Base-by-base conservation (phyloP, 2,888 invertebrate genomes). In the Steromphala cineraria region DNA sequence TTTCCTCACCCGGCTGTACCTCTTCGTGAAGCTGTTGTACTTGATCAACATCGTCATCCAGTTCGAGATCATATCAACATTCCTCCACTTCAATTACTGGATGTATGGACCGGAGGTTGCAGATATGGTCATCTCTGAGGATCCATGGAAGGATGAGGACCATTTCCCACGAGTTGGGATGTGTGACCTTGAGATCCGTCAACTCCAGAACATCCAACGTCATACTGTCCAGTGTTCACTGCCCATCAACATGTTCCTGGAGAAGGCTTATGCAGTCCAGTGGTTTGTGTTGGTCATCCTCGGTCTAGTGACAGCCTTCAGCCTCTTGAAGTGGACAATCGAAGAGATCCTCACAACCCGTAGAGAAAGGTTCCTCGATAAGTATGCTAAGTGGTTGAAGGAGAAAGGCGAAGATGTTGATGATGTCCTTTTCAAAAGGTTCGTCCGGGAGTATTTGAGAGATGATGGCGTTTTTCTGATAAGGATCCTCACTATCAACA, bases 221-320 rank as follows among this genome's bases (percentile, higher is more conserved):
- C 88, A 86, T 82, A 89, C 87, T 1, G 89, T 89, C 1, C 89
- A 89, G 77, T 89, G 89, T 67, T 88, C 87, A 10, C 75, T 89
- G 24, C 88, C 89, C 0, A 89, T 89, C 67, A 89, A 89, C 75
- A 81, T 89, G 56, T 89, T 89, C 80, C 89, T 88, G 82, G 89
- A 89, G 82, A 89, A 89, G 82, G 88, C 88, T 71, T 89, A 88
- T 81, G 84, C 86, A 2, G 86, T 89, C 79, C 79, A 88, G 5
- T 89, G 89, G 89, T 89, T 88, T 80, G 87, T 88, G 88, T 87
- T 89, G 36, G 87, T 88, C 36, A 81, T 89, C n/a, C 85, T 89
- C 52, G 86, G 87, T 80, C 67, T 85, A 40, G 82, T 85, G 1
- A 89, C 88, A 24, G 0, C 24, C 67, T 17, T 67, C 17, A 67